Conservation (phyloP, 2,888 invertebrate genomes). For the Drosophila recens region DNA sequence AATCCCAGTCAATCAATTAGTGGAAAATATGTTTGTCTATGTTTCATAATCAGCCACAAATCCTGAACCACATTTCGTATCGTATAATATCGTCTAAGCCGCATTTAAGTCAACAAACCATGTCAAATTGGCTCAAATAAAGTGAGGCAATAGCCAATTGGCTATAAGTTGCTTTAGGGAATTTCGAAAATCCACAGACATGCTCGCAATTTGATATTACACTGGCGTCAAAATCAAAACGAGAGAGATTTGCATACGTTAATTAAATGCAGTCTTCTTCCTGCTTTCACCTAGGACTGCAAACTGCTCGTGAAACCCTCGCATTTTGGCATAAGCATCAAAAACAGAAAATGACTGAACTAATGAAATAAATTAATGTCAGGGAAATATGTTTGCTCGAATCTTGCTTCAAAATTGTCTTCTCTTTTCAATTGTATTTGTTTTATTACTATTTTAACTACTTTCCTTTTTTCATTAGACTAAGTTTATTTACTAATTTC, state of each 20-base stretch:
- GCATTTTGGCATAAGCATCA: conserved; percentile 40
- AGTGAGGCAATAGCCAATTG: conserved; percentile 31
- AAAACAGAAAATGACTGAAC: neutral
- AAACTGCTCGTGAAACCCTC: conserved; percentile 60
- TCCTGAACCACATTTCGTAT: conserved; percentile 16
- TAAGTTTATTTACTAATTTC: no score
- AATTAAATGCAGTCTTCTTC: conserved; percentile 42
- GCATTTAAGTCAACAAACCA: conserved; percentile 19
- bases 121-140: conserved; percentile 21
- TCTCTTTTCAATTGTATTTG: no score
- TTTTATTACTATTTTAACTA: no score
- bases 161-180: conserved; percentile 17
- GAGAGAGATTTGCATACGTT: conserved; percentile 44
- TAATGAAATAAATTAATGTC: no score
- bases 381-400: no score
- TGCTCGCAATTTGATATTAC: conserved; percentile 22
- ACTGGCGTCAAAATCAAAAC: neutral
- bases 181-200: conserved; percentile 12
- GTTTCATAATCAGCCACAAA: conserved; percentile 19
- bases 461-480: no score
- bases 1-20: neutral
- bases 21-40: conserved; percentile 4
- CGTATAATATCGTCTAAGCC: neutral
- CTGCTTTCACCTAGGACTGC: conserved; percentile 64
- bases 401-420: no score